phyloP scores from a whole-genome alignment of 2,113 vertebrate species.

The Gymnogyps californianus region DNA sequence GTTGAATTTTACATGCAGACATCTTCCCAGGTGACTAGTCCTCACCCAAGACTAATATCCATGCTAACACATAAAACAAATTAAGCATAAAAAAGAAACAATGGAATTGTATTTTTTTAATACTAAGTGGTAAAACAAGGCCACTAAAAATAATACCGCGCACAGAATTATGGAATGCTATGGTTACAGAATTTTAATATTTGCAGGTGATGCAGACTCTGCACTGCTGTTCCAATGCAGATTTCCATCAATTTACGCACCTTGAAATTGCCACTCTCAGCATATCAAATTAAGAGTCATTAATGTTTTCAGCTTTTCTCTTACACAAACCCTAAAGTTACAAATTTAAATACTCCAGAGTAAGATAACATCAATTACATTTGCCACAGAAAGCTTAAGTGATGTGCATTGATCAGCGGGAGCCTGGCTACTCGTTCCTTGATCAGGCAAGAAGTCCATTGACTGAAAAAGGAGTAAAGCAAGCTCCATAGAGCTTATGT shows the following conservation, averaged over 20 bases:
- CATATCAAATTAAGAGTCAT: background rate
- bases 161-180: constrained; percentile 18
- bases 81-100: background rate
- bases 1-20: constrained; percentile 3
- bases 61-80: constrained; percentile 14
- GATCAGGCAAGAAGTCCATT: background rate
- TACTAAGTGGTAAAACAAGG: background rate
- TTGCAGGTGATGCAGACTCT: constrained; percentile 13
- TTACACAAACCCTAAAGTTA: constrained; percentile 18
- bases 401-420: background rate
- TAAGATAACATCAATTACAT: background rate
- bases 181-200: constrained; percentile 35
- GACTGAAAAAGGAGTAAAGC: constrained; percentile 20
- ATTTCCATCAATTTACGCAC: background rate
- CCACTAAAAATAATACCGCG: constrained; percentile 12
- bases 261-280: constrained; percentile 27
- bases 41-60: background rate
- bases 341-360: background rate
- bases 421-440: background rate
- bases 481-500: background rate
- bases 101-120: background rate
- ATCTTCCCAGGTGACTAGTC: background rate
- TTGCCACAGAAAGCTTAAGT: constrained; percentile 12
- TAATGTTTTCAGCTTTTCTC: background rate
- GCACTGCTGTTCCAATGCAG: background rate